Evolutionary conservation across 2,797 vertebrate genomes (phyloP), one percentile per base, ranked within the genome.

Genomic region (Falco rusticolus): DNA sequence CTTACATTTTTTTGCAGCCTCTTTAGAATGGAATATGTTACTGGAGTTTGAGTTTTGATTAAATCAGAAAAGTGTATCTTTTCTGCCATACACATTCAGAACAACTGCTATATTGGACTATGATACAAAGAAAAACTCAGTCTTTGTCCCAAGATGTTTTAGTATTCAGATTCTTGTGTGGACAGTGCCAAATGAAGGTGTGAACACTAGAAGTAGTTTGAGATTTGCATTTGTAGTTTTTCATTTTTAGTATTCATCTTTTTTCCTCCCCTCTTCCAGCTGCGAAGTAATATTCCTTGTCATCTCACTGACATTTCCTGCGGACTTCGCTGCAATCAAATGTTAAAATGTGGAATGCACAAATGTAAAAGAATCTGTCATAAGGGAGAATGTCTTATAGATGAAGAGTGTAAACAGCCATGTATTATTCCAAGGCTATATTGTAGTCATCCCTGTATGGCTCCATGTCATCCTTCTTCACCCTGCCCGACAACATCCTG

Each of bases 271-370:
- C 45, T 97, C 85, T 97, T 94, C 39, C 97, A 99, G 99, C 98
- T 99, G 98, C 98, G 99, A 92, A 99, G 98, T 98, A 99, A 99
- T 97, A 99, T 99, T 97, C 98, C 99, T 1, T 99, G 99, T 97
- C 99, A 99, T 89, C 98, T 99, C 89, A 98, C 98, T 92, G 99
- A 99, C 94, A 99, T 99, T 94, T 99, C 99, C 15, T 99, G 99
- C 5, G 99, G 99, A 89, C 98, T 99, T 94, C 97, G 98, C 9
- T 99, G 99, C 94, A 98, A 98, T 93, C 99, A 99, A 66, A 85
- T 77, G 13, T 98, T 99, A 92, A 98, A 98, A 3, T 99, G 99
- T 81, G 98, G 98, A 69, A 99, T 98, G 98, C 99, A 99, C 97
- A 98, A 96, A 96, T 99, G 99, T 97, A 98, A 98, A 95, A 99